Percentiles rank a stretch among this genome's conserved stretches.
phyloP scores from a whole-genome alignment of 2,888 invertebrate species.

The Perdita meconis region DNA sequence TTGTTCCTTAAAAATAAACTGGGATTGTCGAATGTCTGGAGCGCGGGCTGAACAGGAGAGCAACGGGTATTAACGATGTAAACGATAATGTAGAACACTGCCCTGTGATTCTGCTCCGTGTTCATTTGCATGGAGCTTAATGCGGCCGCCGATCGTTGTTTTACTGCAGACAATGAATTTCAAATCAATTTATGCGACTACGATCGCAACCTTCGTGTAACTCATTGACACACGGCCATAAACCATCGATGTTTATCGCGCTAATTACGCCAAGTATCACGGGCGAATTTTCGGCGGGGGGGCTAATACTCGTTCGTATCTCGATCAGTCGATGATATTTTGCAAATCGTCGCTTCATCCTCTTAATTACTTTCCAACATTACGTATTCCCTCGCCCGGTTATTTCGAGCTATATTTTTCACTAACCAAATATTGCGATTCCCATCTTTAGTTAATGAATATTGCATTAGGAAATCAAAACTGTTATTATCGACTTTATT shows the following conservation, averaged over 20 bases:
- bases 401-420: neutral
- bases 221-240: conserved; percentile 41
- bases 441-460: no score
- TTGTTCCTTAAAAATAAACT: conserved; percentile 53
- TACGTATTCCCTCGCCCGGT: neutral
- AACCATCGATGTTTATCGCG: conserved; percentile 35
- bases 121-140: conserved; percentile 67
- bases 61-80: conserved; percentile 63
- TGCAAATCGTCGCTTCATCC: neutral
- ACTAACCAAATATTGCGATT: no score
- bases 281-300: neutral
- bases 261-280: conserved; percentile 34
- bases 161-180: conserved; percentile 67
- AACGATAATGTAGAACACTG: conserved; percentile 68
- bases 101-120: conserved; percentile 56
- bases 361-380: neutral
- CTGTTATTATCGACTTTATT: no score
- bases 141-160: conserved; percentile 65
- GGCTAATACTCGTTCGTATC: neutral
- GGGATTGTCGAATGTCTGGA: conserved; percentile 36
- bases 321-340: neutral
- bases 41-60: conserved; percentile 33
- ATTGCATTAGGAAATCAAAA: no score
- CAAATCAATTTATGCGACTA: conserved; percentile 64
- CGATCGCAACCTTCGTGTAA: conserved; percentile 58